These are phyloP conservation scores for Watsonalla binaria DNA, from an alignment of 2,888 invertebrate species.

Conservation along the genomic window DNA sequence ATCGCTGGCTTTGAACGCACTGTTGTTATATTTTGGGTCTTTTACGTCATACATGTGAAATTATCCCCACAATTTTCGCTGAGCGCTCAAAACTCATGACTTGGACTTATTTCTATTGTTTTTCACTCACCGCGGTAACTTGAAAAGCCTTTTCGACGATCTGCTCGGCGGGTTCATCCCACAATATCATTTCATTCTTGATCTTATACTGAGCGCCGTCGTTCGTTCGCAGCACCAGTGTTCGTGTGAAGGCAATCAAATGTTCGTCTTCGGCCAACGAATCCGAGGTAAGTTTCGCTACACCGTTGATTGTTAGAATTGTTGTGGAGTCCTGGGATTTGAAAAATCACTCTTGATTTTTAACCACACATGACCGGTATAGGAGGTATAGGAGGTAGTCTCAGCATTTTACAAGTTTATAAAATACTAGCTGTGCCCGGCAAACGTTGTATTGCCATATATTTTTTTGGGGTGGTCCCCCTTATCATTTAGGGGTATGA, in stretches of 20 bases:
- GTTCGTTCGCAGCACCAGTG: conserved; percentile 70
- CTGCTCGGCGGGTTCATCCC: conserved; percentile 72
- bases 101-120: not conserved
- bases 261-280: conserved; percentile 68
- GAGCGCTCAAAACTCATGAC: too few relatives aligned
- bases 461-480: too few relatives aligned
- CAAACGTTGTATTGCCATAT: too few relatives aligned
- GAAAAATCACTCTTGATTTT: not conserved
- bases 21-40: too few relatives aligned
- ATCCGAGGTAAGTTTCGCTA: conserved; percentile 80
- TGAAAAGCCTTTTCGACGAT: conserved; percentile 48
- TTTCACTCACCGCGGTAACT: conserved; percentile 49
- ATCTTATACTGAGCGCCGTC: conserved; percentile 79
- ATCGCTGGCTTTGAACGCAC: too few relatives aligned
- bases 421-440: too few relatives aligned
- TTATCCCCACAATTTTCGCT: too few relatives aligned
- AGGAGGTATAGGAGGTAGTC: too few relatives aligned
- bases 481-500: too few relatives aligned
- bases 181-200: conserved; percentile 81
- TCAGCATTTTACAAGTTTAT: too few relatives aligned
- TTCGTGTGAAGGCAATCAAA: conserved; percentile 76
- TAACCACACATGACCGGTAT: too few relatives aligned
- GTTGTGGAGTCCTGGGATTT: conserved; percentile 48
- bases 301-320: conserved; percentile 81
- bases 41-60: too few relatives aligned